phyloP scores from a whole-genome alignment of 2,888 invertebrate species.

The Acanthosepion esculentum region DNA sequence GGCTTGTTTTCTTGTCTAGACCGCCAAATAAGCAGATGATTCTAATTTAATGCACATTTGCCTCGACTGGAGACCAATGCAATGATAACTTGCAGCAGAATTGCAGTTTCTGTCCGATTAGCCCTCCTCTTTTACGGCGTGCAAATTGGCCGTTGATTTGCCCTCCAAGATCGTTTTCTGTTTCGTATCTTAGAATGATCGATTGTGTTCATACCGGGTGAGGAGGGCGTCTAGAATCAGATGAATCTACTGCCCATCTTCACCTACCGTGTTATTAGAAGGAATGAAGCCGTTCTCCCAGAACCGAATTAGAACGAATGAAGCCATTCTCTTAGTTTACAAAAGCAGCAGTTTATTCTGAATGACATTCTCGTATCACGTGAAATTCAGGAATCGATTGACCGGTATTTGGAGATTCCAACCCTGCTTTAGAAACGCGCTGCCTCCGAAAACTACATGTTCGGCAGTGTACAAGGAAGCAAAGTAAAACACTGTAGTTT shows the following conservation, averaged over 20 bases:
- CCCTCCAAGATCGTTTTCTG: neutral
- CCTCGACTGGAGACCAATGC: neutral
- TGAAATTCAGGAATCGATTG: too few species aligned
- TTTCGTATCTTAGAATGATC: neutral
- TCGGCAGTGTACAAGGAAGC: too few species aligned
- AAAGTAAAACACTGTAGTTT: too few species aligned
- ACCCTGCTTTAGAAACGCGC: too few species aligned
- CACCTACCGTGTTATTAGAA: too few species aligned
- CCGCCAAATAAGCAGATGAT: neutral
- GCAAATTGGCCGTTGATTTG: neutral
- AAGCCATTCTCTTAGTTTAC: too few species aligned
- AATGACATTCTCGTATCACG: too few species aligned
- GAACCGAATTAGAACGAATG: too few species aligned
- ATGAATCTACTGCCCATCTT: neutral
- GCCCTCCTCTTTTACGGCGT: neutral
- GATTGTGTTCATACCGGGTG: neutral
- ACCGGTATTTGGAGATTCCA: too few species aligned
- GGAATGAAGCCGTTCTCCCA: too few species aligned
- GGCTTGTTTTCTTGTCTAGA: neutral
- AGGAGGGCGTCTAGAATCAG: neutral
- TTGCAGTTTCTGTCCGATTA: neutral
- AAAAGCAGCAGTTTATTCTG: too few species aligned
- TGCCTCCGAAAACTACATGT: too few species aligned
- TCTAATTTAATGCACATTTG: neutral
- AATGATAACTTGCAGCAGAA: neutral